Base-by-base conservation (phyloP, 2,888 invertebrate genomes). In the Hydroisotoma schaefferi region DNA sequence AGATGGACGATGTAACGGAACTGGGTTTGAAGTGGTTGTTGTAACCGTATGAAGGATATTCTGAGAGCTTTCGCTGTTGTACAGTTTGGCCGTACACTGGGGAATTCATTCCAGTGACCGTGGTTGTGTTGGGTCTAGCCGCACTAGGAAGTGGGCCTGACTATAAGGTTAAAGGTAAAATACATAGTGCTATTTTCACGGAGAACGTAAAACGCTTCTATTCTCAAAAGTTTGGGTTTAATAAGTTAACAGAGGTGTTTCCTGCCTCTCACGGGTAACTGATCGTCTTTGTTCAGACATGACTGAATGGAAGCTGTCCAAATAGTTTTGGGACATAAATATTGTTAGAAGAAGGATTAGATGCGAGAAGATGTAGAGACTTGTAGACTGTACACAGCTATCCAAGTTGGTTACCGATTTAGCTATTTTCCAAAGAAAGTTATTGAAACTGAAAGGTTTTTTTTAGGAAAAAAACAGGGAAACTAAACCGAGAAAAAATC, bases 1-100 rank as follows among this genome's bases (percentile, higher is more conserved):
- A 67, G 48, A 67, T 63, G 33, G 66, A 63, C 26, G 63, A 63
- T 49, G 63, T 56, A 55, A 67, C 61, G 38, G 66, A 63, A 55
- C 59, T 55, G 55, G 63, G 52, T 59, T 63, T 63, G 61, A 52
- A 61, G 56, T 61, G 61, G n/a, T n/a, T n/a, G n/a, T n/a, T n/a
- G 56, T 56, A 56, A 44, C 54, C 53, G 29, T 53, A 53, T 5
- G 37, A 5, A 37, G 38, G 38, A 53, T 53, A 40, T 23, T 53
- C 53, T 38, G 53, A 33, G n/a, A 43, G 37, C 26, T 40, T 38
- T 53, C 43, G 53, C n/a, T 37, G 40, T n/a, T n/a, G n/a, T 12
- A 40, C 22, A 2, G 53, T 53, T 8, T 53, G 53, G 43, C 53
- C 18, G 43, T 53, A 53, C 12, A 53, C 53, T 15, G 53, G 53